Evolutionary conservation across 2,113 vertebrate genomes (phyloP).

Genomic region (Colius striatus): DNA sequence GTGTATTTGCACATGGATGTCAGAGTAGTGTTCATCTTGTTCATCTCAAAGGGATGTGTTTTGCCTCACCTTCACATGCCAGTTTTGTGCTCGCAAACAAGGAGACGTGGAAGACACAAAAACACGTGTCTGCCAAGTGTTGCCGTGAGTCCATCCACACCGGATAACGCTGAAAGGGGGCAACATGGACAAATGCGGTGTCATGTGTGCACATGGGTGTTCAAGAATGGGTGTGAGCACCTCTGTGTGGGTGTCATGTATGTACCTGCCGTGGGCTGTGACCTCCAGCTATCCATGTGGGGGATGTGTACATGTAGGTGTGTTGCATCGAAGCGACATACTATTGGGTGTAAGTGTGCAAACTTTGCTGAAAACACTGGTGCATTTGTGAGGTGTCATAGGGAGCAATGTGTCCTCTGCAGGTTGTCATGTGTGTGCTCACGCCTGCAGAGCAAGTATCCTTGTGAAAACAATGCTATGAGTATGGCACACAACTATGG

Average conservation of each 20-base stretch:
- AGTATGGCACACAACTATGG: neutral
- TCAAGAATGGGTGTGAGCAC: neutral
- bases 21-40: neutral
- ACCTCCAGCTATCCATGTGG: neutral
- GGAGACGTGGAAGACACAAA: neutral
- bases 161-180: neutral
- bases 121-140: rapidly evolving
- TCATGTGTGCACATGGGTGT: neutral
- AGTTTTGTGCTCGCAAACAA: neutral
- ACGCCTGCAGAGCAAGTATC: neutral
- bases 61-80: neutral
- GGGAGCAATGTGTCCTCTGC: neutral
- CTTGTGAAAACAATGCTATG: neutral
- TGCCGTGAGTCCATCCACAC: neutral
- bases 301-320: rapidly evolving
- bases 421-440: neutral
- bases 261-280: neutral
- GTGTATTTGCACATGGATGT: rapidly evolving
- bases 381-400: neutral
- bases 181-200: neutral
- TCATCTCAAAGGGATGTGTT: neutral
- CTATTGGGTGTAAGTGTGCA: neutral
- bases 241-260: neutral
- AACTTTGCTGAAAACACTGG: neutral
- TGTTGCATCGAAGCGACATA: neutral